Percentiles rank a stretch among this genome's conserved stretches.
Conservation (phyloP, 2,113 vertebrate species). For the Eurypyga helias region DNA sequence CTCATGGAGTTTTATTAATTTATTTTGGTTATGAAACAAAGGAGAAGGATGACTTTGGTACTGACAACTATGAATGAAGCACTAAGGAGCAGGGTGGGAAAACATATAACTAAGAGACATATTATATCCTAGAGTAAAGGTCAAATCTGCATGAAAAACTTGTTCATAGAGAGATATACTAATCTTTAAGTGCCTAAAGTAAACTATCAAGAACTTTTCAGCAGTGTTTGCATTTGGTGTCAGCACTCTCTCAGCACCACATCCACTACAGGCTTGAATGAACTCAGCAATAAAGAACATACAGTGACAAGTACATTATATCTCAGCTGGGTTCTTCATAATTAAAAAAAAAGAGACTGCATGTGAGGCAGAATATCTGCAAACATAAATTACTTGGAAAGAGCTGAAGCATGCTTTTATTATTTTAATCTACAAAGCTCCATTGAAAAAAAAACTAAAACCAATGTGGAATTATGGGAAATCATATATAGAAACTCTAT, state of each 20-base stretch:
- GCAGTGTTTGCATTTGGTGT: conserved; percentile 71
- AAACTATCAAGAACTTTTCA: conserved; percentile 76
- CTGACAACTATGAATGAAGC: conserved; percentile 14
- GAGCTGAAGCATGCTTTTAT: not conserved
- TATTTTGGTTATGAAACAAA: conserved; percentile 26
- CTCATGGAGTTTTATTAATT: not conserved
- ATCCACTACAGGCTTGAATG: conserved; percentile 61
- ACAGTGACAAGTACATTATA: conserved; percentile 55
- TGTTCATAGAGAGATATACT: conserved; percentile 64
- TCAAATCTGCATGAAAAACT: conserved; percentile 69
- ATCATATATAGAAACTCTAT: not conserved
- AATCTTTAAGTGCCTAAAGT: conserved; percentile 75
- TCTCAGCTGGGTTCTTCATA: conserved; percentile 41
- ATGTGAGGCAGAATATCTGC: conserved; percentile 13
- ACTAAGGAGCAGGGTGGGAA: not conserved
- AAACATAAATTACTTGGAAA: conserved; percentile 6
- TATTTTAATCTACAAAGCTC: not conserved
- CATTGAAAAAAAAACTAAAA: not conserved
- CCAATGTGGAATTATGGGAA: not conserved
- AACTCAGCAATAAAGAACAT: conserved; percentile 58
- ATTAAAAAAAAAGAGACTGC: conserved; percentile 4
- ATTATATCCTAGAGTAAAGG: conserved; percentile 69
- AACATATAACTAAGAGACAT: conserved; percentile 57
- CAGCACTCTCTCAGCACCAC: conserved; percentile 76
- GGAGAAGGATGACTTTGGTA: conserved; percentile 34